These are phyloP conservation scores for Hololepta plana DNA, from an alignment of 2,888 invertebrate species.

Conservation along the genomic window DNA sequence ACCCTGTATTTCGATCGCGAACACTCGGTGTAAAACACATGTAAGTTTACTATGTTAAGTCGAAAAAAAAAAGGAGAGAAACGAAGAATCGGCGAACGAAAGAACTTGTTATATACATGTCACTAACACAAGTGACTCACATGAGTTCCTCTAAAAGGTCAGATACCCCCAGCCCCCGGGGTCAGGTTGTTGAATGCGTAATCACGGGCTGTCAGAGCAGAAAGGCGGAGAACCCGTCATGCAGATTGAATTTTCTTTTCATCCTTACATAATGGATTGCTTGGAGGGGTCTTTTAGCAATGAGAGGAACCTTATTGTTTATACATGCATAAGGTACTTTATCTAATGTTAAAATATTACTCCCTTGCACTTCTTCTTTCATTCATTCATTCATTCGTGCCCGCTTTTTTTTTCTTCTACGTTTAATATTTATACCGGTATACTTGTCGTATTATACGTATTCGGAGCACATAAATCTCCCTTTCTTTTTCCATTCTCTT, in stretches of 20 bases:
- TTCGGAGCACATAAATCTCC: too few species aligned
- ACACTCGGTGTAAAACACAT: too few species aligned
- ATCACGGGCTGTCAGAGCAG: conserved; percentile 28
- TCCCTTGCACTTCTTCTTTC: conserved; percentile 1
- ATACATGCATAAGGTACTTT: conserved; percentile 16
- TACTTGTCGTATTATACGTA: too few species aligned
- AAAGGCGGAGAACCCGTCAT: conserved; percentile 25
- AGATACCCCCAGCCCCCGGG: conserved; percentile 20
- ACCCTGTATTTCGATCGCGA: too few species aligned
- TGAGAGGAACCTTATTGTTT: conserved; percentile 21
- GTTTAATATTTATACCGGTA: conserved; percentile 9
- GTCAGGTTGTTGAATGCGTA: conserved; percentile 27
- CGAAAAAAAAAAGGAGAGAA: too few species aligned
- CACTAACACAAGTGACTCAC: conserved; percentile 23
- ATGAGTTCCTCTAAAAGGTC: conserved; percentile 20
- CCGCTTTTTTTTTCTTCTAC: conserved; percentile 7
- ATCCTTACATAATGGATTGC: conserved; percentile 28
- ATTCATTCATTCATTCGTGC: conserved; percentile 4
- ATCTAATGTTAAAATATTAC: conserved; percentile 10
- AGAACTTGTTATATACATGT: conserved; percentile 25
- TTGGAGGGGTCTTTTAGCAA: conserved; percentile 15
- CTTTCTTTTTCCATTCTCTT: too few species aligned
- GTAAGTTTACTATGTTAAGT: too few species aligned
- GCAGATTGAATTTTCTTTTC: conserved; percentile 30
- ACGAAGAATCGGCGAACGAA: conserved; percentile 11